phyloP scores from a whole-genome alignment of 2,888 invertebrate genomes.

The Eristalis intricaria region DNA sequence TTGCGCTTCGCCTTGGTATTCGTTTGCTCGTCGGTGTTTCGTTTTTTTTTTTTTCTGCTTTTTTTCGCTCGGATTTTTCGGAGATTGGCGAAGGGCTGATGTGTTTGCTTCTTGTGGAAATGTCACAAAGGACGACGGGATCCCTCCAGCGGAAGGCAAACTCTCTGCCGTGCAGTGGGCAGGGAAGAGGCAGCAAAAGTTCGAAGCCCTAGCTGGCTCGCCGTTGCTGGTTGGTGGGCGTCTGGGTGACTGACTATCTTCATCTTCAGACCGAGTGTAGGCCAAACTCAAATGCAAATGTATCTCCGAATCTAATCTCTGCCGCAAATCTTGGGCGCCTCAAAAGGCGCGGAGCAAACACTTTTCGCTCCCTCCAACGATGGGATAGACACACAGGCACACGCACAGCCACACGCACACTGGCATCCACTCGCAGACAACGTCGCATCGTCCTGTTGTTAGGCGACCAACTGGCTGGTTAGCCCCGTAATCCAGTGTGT shows the following conservation, averaged over 20 bases:
- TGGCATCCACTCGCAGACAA: not conserved
- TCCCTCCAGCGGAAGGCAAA: no score
- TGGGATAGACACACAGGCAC: no score
- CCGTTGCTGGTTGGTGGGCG: no score
- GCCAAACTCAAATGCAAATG: conserved; percentile 54
- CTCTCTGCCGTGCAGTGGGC: no score
- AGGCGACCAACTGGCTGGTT: conserved; percentile 36
- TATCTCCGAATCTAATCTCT: conserved; percentile 44
- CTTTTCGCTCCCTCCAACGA: conserved; percentile 35
- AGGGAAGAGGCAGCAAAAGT: no score
- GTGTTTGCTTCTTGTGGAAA: not conserved
- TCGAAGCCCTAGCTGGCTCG: no score
- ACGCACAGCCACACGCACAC: conserved; percentile 31
- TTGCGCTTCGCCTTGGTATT: conserved; percentile 14
- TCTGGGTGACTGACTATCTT: not conserved
- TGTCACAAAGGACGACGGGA: no score
- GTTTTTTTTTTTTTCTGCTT: conserved; percentile 11
- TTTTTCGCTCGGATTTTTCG: not conserved
- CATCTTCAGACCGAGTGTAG: conserved; percentile 4
- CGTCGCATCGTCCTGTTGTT: conserved; percentile 34
- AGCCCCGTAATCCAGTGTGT: conserved; percentile 4
- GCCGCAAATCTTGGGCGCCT: conserved; percentile 45
- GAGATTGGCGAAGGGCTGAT: not conserved
- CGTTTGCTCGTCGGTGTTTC: not conserved
- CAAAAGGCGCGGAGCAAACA: conserved; percentile 15